Percentiles rank a stretch among this genome's conserved stretches.
These are phyloP conservation scores for Eupithecia abbreviata DNA, from an alignment of 2,888 invertebrate genomes.

Conservation along the genomic window DNA sequence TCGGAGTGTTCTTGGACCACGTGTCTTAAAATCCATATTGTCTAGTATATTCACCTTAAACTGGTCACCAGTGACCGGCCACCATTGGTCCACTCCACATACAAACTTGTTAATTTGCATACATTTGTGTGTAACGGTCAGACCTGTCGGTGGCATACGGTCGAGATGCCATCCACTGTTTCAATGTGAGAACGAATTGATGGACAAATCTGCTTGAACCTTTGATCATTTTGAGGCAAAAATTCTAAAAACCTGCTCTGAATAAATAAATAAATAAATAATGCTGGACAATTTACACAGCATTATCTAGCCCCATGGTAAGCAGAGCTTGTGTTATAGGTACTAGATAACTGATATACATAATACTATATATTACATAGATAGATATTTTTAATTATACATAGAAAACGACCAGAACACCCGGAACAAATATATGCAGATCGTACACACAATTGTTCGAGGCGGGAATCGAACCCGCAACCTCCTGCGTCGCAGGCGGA, in stretches of 20 bases:
- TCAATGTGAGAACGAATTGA: background rate
- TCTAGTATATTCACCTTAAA: constrained; percentile 46
- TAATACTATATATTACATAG: too few species aligned
- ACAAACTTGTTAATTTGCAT: constrained; percentile 73
- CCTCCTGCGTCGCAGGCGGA: too few species aligned
- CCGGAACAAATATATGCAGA: too few species aligned
- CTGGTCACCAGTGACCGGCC: constrained; percentile 40
- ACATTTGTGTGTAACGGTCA: constrained; percentile 71
- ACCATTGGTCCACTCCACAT: constrained; percentile 60
- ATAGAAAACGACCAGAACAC: too few species aligned
- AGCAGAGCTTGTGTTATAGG: too few species aligned
- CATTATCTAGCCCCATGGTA: too few species aligned
- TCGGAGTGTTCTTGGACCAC: constrained; percentile 23
- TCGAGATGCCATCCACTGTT: constrained; percentile 19
- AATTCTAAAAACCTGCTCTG: background rate
- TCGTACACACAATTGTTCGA: too few species aligned
- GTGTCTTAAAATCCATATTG: constrained; percentile 44
- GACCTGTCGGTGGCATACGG: constrained; percentile 46
- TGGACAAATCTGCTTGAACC: background rate
- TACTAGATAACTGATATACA: too few species aligned
- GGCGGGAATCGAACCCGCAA: too few species aligned
- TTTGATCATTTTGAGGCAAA: background rate
- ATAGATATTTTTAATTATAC: too few species aligned
- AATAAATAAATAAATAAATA: too few species aligned
- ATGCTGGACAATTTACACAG: too few species aligned